Evolutionary conservation across 2,113 vertebrate genomes (phyloP), one percentile per base, ranked within the genome.

Genomic region (Corythornis cristatus): DNA sequence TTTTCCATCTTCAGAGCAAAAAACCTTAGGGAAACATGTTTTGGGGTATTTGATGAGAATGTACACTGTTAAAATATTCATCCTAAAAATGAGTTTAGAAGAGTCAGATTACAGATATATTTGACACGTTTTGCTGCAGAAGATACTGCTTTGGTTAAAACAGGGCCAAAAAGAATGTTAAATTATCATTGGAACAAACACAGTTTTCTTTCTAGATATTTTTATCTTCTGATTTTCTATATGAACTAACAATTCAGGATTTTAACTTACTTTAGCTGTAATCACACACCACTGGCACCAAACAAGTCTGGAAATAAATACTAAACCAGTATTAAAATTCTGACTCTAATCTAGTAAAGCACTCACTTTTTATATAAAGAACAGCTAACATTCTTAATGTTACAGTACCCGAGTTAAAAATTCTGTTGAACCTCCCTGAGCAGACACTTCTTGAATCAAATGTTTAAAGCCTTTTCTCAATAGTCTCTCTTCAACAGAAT

Each of bases 401-500:
- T 68, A 20, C 51, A 31, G 35, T 93, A 99, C 98, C 97, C 98
- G 98, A 9, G 98, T 99, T 83, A 99, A 97, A 95, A 98, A 98
- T 3, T 98, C 98, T 94, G 98, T 95, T 45, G 98, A 98, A 96
- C 98, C 98, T 25, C 98, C 98, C 87, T 98, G 98, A 17, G 98
- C 98, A 48, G 98, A 98, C 71, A 98, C 98, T 92, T 99, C 98
- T 92, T 98, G 97, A 88, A 99, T 98, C 67, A 99, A 91, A 92
- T 98, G 98, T 96, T 99, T 98, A 50, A 98, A 98, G 79, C 97
- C 98, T 7, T 98, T 99, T 96, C 98, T 98, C 92, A 99, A 87
- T 33, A 99, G 95, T 75, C 98, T 99, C 94, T 99, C 98, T 93
- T 99, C 98, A 13, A 99, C 98, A 20, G 98, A 99, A 93, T 98